These are phyloP conservation scores for Schrankia costaestrigalis DNA, from an alignment of 2,888 invertebrate species.

Conservation along the genomic window DNA sequence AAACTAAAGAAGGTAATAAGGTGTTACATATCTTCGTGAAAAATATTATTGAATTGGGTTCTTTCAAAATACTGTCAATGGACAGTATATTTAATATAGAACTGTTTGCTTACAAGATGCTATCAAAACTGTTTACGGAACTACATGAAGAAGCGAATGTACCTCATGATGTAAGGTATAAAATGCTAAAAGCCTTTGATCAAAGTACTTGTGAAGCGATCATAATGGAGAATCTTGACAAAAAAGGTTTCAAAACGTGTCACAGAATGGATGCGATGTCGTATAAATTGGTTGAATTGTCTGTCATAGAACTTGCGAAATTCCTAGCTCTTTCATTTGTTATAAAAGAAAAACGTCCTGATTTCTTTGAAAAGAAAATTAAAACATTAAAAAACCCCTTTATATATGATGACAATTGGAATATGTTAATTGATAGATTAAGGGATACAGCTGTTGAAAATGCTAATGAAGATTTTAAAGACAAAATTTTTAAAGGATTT, in stretches of 20 bases:
- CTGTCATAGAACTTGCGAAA: conserved; percentile 50
- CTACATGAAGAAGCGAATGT: conserved; percentile 45
- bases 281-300: conserved; percentile 42
- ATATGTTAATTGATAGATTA: conserved; percentile 25
- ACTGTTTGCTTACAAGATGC: conserved; percentile 43
- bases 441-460: conserved; percentile 19
- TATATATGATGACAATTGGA: conserved; percentile 35
- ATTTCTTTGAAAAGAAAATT: conserved; percentile 42
- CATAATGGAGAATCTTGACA: conserved; percentile 50
- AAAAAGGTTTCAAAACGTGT: conserved; percentile 41
- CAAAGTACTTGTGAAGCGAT: conserved; percentile 39
- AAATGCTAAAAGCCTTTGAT: conserved; percentile 40
- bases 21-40: conserved; percentile 50
- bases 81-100: conserved; percentile 37
- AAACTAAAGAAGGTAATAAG: conserved; percentile 37
- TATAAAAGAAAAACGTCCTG: conserved; percentile 35
- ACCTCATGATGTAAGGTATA: conserved; percentile 40
- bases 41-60: conserved; percentile 23
- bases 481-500: no score
- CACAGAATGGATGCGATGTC: conserved; percentile 44
- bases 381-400: conserved; percentile 24
- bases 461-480: conserved; percentile 31
- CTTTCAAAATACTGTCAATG: conserved; percentile 28
- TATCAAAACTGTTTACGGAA: conserved; percentile 38
- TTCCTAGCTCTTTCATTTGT: conserved; percentile 52